phyloP scores from a whole-genome alignment of 2,113 vertebrate genomes.

The Dissostichus mawsoni region DNA sequence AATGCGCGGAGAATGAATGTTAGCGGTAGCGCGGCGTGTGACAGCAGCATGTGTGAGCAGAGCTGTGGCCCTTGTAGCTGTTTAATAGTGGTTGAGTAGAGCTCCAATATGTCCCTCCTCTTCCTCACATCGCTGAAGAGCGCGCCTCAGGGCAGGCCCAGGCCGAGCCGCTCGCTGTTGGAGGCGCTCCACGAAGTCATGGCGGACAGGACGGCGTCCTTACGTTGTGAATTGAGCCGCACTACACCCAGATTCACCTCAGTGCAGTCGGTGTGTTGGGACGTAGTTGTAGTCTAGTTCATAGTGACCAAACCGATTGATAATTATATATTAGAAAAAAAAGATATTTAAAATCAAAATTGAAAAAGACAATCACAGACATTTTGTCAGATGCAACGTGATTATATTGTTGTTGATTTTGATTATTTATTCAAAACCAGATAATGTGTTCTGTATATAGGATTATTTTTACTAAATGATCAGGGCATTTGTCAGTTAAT shows the following conservation, averaged over 20 bases:
- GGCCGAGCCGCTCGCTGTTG: slow-evolving; percentile 82
- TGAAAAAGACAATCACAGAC: neutral
- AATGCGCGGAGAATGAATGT: slow-evolving; percentile 48
- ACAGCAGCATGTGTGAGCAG: slow-evolving; percentile 65
- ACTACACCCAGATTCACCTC: slow-evolving; percentile 63
- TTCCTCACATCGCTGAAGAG: slow-evolving; percentile 74
- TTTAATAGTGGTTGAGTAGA: slow-evolving; percentile 81
- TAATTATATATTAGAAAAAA: neutral
- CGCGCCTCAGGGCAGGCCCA: slow-evolving; percentile 53
- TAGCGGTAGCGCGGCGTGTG: slow-evolving; percentile 55
- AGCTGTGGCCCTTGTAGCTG: slow-evolving; percentile 81
- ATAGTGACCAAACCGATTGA: slow-evolving; percentile 7
- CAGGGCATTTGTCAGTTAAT: neutral
- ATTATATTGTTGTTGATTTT: neutral
- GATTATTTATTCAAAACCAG: neutral
- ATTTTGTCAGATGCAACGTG: neutral
- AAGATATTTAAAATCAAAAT: neutral
- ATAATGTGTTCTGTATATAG: neutral
- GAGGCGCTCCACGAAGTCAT: slow-evolving; percentile 82
- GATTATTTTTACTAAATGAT: neutral
- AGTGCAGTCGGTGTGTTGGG: slow-evolving; percentile 76
- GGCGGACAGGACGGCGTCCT: slow-evolving; percentile 77
- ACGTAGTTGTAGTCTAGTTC: slow-evolving; percentile 53
- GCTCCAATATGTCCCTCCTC: slow-evolving; percentile 73
- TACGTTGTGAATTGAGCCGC: slow-evolving; percentile 46